Evolutionary conservation across 2,797 vertebrate species (phyloP), one percentile per base, ranked within the genome.

Genomic region (Poeciliopsis presidionis): DNA sequence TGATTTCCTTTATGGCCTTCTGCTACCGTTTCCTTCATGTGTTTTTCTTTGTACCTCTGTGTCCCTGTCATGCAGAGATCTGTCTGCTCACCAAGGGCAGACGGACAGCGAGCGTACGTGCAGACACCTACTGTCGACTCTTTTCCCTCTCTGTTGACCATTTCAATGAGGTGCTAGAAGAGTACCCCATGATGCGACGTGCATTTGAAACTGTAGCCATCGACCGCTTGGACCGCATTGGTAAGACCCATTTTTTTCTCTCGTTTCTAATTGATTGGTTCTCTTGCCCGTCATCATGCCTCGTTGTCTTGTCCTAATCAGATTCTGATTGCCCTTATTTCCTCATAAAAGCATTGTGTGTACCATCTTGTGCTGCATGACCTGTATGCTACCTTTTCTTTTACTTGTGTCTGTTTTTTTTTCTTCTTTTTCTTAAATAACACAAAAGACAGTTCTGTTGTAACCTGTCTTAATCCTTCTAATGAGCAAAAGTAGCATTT

Each of bases 111-210:
- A 99, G 98, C 0, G 98, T 99, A n/a, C 95, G 97, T 16, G 97
- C 98, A 2, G 98, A 99, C 92, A 99, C 98, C 0, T 99, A 99
- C 82, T 99, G 98, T 83, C 97, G 98, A 78, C 97, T 99, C 72
- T 99, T 99, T 91, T 99, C 98, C 0, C 97, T 99, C 55, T 99
- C 98, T 0, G 98, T 99, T 77, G 98, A 99, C 93, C 98, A 99
- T 91, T 99, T 99, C 94, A 99, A 99, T 3, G 98, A 99, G 93
- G 98, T 99, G 80, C 93, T 99, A 79, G 98, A 99, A 79, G 98
- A 99, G 89, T 99, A 99, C 84, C 98, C 98, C 12, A 99, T 99
- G 98, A 99, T 99, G 98, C 96, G 98, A n/a, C 96, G 97, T 18
- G 98, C 98, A 75, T 99, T 99, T 72, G 98, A 99, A 93, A 98